Evolutionary conservation across 2,797 vertebrate species (phyloP), one percentile per base, ranked within the genome.

Genomic region (Triplophysa yarkandensis): DNA sequence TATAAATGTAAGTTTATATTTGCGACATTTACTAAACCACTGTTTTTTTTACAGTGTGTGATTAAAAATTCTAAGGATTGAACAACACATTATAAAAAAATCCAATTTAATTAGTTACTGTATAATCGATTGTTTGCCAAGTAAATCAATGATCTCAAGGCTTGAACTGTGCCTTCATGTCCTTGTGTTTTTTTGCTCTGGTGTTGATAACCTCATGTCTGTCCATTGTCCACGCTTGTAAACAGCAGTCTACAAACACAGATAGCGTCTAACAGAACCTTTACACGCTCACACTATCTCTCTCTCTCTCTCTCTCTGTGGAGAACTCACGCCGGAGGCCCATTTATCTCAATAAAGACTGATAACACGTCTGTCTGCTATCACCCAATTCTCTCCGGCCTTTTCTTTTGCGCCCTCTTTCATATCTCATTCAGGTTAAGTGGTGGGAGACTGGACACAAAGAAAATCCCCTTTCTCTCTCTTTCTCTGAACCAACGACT

Each of bases 301-400:
- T 54, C 75, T 46, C 84, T 86, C 87, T 88, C 57, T 61, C 66
- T 48, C 85, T 86, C 87, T 88, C 85, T 87, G 82, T 84, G 85
- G 82, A 82, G 81, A 86, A 87, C 79, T 89, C 86, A 88, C 86
- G 90, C 87, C 86, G 83, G 88, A 85, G 84, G 86, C 85, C 87
- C 89, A 90, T 92, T 91, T 89, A 92, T 92, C 89, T 90, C 88
- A 88, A 87, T 89, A 86, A 86, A 91, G 68, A 90, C 88, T 87
- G 86, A 90, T 90, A 89, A 83, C 83, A 74, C 32, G 32, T 50
- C 76, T 68, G 34, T 72, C 43, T 60, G 30, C 46, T 36, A 67
- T 74, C 63, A 67, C 41, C 63, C 21, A 58, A 58, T 48, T n/a
- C 52, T 72, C 54, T 73, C 60, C 21, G n/a, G 50, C 58, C 32